Base-by-base conservation (phyloP, 2,113 vertebrate genomes). In the Prinia subflava region DNA sequence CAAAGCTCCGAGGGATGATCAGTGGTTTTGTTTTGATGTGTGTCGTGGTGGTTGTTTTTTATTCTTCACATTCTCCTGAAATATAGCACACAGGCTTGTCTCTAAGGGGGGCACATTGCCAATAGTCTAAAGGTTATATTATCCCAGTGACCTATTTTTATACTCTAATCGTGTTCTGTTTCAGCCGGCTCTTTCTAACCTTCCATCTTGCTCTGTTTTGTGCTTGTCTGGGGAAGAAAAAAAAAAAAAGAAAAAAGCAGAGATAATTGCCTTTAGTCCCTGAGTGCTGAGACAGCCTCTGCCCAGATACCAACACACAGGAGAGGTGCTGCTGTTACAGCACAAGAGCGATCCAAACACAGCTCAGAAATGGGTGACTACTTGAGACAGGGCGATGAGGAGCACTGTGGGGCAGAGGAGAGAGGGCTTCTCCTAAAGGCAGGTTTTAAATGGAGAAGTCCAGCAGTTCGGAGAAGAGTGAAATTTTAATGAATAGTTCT, bases 111-210 rank as follows among this genome's bases (percentile, higher is more conserved):
- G 93, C 95, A 83, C 73, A 15, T 39, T 96, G 95, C 96, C 95
- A 97, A 7, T 37, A 97, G 93, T 96, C 90, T 95, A 97, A 97
- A 97, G 94, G 96, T 97, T 97, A 96, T 95, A 91, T 97, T 97
- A 94, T 96, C 93, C 95, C 78, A 96, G 90, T 97, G 96, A 97
- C 94, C 95, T 97, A 97, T 96, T 97, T 96, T 97, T 96, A 94
- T 94, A 93, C 92, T 93, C 46, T 87, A 86, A 92, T 95, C 55
- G 18, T 3, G 18, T 92, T 95, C 83, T 73, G 69, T 94, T 92
- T 95, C 94, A 95, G 62, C 78, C 6, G 0, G 69, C 84, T 79
- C 83, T 92, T 93, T 94, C 83, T 64, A 94, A 79, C 93, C 87
- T 94, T 86, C 93, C 59, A 27, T 91, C 88, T 83, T 21, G 8